Percentiles rank a stretch among this genome's conserved stretches.
phyloP scores from a whole-genome alignment of 2,113 vertebrate genomes.

The Orthonyx spaldingii region DNA sequence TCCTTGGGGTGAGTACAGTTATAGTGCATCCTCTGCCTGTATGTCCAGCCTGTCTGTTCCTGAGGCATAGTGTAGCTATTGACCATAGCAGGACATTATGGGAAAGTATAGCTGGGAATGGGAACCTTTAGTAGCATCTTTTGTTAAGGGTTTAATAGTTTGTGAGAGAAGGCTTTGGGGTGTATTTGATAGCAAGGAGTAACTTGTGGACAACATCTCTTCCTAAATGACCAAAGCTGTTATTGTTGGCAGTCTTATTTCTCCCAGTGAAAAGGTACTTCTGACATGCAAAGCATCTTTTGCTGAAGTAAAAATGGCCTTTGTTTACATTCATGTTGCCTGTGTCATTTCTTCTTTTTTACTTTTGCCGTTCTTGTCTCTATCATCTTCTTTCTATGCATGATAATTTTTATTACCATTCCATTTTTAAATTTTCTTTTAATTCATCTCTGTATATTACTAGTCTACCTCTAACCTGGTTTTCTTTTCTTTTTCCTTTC shows the following conservation, averaged over 20 bases:
- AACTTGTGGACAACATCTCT: background rate
- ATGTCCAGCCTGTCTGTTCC: background rate
- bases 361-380: background rate
- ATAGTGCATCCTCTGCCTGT: fast-evolving
- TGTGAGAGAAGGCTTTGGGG: background rate
- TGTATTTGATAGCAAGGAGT: background rate
- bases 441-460: background rate
- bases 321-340: background rate
- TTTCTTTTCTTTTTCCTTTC: background rate
- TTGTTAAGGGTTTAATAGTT: background rate
- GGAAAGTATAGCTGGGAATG: background rate
- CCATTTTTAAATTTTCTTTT: background rate
- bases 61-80: background rate
- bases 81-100: background rate
- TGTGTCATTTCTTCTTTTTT: background rate
- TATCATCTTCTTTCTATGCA: background rate
- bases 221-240: background rate
- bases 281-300: background rate
- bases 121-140: background rate
- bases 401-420: background rate
- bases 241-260: background rate
- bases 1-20: background rate
- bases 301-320: background rate
- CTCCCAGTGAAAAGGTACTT: background rate
- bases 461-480: background rate